Conservation (phyloP, 2,797 vertebrate genomes). For the Phaenicophaeus curvirostris region DNA sequence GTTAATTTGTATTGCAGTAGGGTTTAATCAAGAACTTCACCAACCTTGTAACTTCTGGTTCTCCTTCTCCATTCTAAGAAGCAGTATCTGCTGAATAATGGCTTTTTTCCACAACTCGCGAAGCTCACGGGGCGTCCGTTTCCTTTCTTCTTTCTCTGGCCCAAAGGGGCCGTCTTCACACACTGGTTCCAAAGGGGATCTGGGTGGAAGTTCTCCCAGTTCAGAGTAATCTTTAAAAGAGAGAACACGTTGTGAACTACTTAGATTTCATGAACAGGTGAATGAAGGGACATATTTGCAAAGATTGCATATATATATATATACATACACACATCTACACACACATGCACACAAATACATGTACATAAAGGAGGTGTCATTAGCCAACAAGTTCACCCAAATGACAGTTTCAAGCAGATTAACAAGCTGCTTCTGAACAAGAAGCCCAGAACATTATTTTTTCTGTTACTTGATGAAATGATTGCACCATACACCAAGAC, state of each 20-base stretch:
- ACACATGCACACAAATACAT: not conserved
- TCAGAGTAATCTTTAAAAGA: constrained; percentile 83
- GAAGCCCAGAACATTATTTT: not conserved
- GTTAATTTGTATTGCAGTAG: not conserved
- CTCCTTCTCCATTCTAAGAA: constrained; percentile 96
- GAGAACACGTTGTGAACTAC: not conserved
- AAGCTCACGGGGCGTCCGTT: constrained; percentile 83
- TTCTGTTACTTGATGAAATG: not conserved
- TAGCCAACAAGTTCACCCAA: not conserved
- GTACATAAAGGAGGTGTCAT: not conserved
- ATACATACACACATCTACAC: fast-evolving
- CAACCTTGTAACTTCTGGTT: constrained; percentile 96
- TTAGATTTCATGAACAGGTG: not conserved
- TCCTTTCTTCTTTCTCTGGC: constrained; percentile 81
- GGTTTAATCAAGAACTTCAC: not conserved
- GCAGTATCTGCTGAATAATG: constrained; percentile 94
- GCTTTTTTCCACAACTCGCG: constrained; percentile 95
- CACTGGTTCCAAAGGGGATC: constrained; percentile 79
- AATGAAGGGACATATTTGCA: not conserved
- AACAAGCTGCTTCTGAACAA: not conserved
- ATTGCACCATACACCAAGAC: not conserved
- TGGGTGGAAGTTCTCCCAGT: constrained; percentile 81
- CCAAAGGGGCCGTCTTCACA: constrained; percentile 81
- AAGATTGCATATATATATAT: not conserved
- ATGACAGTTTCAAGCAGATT: not conserved